Evolutionary conservation across 2,888 invertebrate genomes (phyloP).

Genomic region (Zele albiditarsus): DNA sequence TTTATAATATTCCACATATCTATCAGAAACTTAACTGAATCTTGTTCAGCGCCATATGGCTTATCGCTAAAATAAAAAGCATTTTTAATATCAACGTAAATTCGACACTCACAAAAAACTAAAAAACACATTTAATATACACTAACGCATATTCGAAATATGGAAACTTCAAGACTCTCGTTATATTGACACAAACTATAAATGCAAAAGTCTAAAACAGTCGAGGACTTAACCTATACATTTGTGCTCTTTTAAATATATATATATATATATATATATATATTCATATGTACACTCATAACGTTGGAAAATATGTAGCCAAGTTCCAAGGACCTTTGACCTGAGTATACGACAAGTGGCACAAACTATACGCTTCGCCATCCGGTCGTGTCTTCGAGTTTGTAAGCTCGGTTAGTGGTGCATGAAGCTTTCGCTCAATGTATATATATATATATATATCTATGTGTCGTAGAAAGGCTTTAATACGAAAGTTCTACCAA

Average conservation of each 20-base stretch:
- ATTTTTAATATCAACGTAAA: too few species aligned
- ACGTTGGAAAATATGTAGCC: conserved; percentile 28
- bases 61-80: neutral
- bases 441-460: neutral
- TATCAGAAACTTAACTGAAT: neutral
- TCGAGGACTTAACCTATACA: neutral
- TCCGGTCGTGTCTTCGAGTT: conserved; percentile 29
- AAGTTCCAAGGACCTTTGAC: conserved; percentile 44
- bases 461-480: neutral
- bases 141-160: neutral
- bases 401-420: conserved; percentile 27
- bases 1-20: neutral
- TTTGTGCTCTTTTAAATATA: neutral
- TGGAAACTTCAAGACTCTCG: neutral
- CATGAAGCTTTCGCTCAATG: neutral
- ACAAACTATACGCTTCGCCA: conserved; percentile 40
- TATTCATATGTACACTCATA: conserved; percentile 9
- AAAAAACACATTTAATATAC: too few species aligned
- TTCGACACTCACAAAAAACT: too few species aligned
- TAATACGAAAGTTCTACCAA: conserved; percentile 32
- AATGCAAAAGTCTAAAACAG: neutral
- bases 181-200: neutral
- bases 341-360: conserved; percentile 37
- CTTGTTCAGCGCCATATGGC: neutral
- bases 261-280: conserved; percentile 4